Evolutionary conservation across 1,140 invertebrate genomes (phyloP).

Genomic region (Halotydeus destructor): DNA sequence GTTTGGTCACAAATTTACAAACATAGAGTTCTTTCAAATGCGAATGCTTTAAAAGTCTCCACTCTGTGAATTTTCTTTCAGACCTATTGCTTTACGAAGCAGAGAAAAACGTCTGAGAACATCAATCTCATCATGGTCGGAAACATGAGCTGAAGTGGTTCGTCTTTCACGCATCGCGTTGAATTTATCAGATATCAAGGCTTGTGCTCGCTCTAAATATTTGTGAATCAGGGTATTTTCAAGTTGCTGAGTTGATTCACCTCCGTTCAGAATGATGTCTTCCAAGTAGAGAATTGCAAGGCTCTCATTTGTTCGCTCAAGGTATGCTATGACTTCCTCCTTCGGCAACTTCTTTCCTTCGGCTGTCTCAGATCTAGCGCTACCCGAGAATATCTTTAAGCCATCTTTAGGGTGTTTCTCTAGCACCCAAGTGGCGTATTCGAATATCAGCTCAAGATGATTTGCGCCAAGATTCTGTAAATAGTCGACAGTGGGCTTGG

Average conservation of each 20-base stretch:
- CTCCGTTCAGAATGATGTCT: conserved; percentile 72
- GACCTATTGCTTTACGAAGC: too few relatives aligned
- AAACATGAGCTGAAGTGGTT: too few relatives aligned
- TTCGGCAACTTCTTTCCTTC: conserved; percentile 64
- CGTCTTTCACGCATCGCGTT: too few relatives aligned
- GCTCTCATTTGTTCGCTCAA: conserved; percentile 51
- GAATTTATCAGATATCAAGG: conserved; percentile 11
- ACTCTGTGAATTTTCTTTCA: too few relatives aligned
- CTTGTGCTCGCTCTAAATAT: conserved; percentile 42
- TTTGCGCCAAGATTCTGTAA: conserved; percentile 69
- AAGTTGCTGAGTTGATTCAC: conserved; percentile 61
- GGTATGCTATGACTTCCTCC: conserved; percentile 64
- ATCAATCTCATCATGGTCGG: too few relatives aligned
- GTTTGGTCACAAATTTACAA: too few relatives aligned
- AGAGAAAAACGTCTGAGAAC: too few relatives aligned
- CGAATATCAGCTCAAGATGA: conserved; percentile 71
- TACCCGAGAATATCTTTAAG: conserved; percentile 81
- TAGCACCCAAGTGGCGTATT: conserved; percentile 84
- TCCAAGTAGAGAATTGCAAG: conserved; percentile 80
- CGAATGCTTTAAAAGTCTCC: too few relatives aligned
- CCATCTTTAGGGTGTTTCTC: conserved; percentile 67
- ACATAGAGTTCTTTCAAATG: too few relatives aligned
- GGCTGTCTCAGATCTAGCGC: conserved; percentile 45
- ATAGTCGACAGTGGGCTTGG: conserved; percentile 66
- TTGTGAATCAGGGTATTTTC: conserved; percentile 75